Evolutionary conservation across 2,888 invertebrate genomes (phyloP), one percentile per base, ranked within the genome.

Genomic region (Hydrotaea diabolus): DNA sequence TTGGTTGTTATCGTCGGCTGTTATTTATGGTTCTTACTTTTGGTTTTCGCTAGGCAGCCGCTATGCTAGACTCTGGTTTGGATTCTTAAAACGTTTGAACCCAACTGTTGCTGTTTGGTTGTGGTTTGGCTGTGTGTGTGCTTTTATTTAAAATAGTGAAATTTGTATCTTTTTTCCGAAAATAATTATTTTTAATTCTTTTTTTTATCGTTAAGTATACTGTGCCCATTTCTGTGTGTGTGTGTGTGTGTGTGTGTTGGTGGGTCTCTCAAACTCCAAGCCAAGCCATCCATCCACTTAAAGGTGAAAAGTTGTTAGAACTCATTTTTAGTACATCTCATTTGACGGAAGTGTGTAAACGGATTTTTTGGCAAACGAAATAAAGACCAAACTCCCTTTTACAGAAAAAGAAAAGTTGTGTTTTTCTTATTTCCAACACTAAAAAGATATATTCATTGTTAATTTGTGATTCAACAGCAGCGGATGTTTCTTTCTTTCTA

Each of bases 221-320:
- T 57, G 5, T 59, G 59, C 23, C n/a, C n/a, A n/a, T n/a, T n/a
- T n/a, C n/a, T n/a, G n/a, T n/a, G 59, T 5, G 26, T 53, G 53
- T 53, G 26, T 71, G 46, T 7, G 0, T 77, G 23, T 69, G 26
- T 57, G 26, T 11, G 57, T 57, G 5, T 31, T 55, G 43, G 59
- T 55, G 21, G 5, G 17, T 57, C 21, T 21, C 43, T 3, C 15
- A 19, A 1, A 11, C 26, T 43, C 43, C 19, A 23, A 19, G 31
- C 66, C 43, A 23, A 23, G 23, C 31, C 31, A 46, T 17, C 21
- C 15, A 74, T 15, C 39, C 21, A 31, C 62, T 36, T 73, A 23
- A 11, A 82, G 82, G 81, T 85, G 77, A 82, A 85, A 85, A 85
- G 79, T 62, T 79, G 76, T 79, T 82, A 77, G 69, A 85, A 79